These are phyloP conservation scores for Sturmia bella DNA, from an alignment of 2,888 invertebrate genomes.

Conservation along the genomic window DNA sequence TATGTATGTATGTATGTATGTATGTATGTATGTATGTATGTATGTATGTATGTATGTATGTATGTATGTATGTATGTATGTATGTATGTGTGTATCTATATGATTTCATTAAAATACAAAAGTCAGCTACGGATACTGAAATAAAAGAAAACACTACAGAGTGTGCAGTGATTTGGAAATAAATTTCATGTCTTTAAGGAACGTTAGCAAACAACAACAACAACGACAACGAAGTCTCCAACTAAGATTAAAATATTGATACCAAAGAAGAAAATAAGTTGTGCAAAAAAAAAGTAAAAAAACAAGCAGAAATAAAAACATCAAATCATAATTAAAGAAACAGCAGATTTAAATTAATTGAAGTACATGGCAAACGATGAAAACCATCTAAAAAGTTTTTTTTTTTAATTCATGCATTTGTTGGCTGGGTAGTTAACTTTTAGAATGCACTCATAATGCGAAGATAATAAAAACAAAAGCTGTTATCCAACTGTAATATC, in stretches of 20 bases:
- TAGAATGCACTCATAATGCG: no score
- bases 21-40: neutral
- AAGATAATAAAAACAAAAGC: no score
- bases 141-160: conserved; percentile 18
- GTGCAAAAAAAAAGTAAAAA: conserved; percentile 2
- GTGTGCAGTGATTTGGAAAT: conserved; percentile 70
- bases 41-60: neutral
- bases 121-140: neutral
- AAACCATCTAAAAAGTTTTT: neutral
- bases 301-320: conserved; percentile 19
- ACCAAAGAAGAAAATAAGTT: conserved; percentile 17
- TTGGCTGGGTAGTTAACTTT: conserved; percentile 2
- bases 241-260: conserved; percentile 38
- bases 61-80: conserved; percentile 1
- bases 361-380: conserved; percentile 13
- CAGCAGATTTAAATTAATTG: conserved; percentile 11
- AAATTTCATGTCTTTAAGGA: conserved; percentile 56
- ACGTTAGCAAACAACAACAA: conserved; percentile 14
- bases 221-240: conserved; percentile 9
- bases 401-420: conserved; percentile 18
- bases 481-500: no score
- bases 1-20: conserved; percentile 3
- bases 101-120: neutral
- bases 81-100: neutral
- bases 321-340: conserved; percentile 30